A percentile compares a stretch with the other conserved stretches of the same genome.
phyloP scores from a whole-genome alignment of 1,140 invertebrate species.

The Nixonia krombeini region DNA sequence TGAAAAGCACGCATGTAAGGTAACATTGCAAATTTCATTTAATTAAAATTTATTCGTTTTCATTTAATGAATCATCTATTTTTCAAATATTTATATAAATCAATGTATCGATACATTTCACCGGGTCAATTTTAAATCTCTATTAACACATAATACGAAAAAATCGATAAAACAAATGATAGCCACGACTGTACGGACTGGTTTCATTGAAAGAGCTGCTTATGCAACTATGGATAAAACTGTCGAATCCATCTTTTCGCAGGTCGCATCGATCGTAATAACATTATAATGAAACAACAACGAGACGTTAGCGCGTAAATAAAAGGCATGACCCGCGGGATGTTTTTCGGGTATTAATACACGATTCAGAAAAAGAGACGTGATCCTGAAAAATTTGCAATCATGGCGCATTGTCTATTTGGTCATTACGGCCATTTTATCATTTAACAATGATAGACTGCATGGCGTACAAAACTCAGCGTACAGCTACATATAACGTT shows the following conservation, averaged over 20 bases:
- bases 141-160: no score
- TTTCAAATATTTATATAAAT: no score
- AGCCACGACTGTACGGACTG: no score
- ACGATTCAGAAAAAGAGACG: slow-evolving; percentile 14
- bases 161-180: no score
- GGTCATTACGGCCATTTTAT: slow-evolving; percentile 59
- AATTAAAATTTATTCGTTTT: no score
- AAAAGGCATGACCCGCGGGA: no score
- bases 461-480: slow-evolving; percentile 31
- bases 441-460: slow-evolving; percentile 30
- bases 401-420: slow-evolving; percentile 8
- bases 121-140: no score
- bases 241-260: slow-evolving; percentile 35
- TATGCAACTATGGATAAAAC: slow-evolving; percentile 37
- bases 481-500: background rate
- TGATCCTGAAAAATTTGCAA: background rate
- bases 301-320: background rate
- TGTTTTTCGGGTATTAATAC: no score
- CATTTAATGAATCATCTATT: no score
- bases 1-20: no score
- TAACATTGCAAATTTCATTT: no score
- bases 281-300: background rate
- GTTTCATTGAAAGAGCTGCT: background rate
- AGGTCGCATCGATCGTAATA: slow-evolving; percentile 1
- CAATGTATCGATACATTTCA: no score